Evolutionary conservation across 2,888 invertebrate species (phyloP).

Genomic region (Lasioglossum malachurum): DNA sequence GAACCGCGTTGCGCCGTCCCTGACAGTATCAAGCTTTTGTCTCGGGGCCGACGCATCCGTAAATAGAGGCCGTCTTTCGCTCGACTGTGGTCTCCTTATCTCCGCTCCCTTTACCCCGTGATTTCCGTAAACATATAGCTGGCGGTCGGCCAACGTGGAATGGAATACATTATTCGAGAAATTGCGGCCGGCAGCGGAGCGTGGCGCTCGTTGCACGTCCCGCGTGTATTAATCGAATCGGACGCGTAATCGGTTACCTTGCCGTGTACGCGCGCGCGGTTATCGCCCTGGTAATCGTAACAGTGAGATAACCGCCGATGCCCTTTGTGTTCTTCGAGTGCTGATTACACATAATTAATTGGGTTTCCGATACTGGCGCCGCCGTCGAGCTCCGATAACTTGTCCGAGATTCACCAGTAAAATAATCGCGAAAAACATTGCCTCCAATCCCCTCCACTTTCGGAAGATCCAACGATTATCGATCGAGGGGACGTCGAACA

Average conservation of each 20-base stretch:
- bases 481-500: neutral
- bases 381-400: neutral
- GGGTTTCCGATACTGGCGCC: neutral
- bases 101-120: slow-evolving; percentile 43
- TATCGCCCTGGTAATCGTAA: neutral
- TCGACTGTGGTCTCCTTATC: slow-evolving; percentile 47
- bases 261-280: neutral
- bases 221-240: neutral
- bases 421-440: neutral
- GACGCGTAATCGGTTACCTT: slow-evolving; percentile 10
- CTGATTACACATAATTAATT: slow-evolving; percentile 12
- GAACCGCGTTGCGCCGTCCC: neutral
- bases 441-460: neutral
- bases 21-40: slow-evolving; percentile 47
- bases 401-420: neutral
- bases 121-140: slow-evolving; percentile 80
- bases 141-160: slow-evolving; percentile 71
- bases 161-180: slow-evolving; percentile 64
- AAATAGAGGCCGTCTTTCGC: slow-evolving; percentile 51
- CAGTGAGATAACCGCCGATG: neutral
- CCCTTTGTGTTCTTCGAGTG: neutral
- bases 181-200: slow-evolving; percentile 43
- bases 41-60: slow-evolving; percentile 46
- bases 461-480: neutral
- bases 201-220: slow-evolving; percentile 6